A percentile compares a stretch with the other conserved stretches of the same genome.
phyloP scores from a whole-genome alignment of 2,797 vertebrate genomes.

The Karalla daura region DNA sequence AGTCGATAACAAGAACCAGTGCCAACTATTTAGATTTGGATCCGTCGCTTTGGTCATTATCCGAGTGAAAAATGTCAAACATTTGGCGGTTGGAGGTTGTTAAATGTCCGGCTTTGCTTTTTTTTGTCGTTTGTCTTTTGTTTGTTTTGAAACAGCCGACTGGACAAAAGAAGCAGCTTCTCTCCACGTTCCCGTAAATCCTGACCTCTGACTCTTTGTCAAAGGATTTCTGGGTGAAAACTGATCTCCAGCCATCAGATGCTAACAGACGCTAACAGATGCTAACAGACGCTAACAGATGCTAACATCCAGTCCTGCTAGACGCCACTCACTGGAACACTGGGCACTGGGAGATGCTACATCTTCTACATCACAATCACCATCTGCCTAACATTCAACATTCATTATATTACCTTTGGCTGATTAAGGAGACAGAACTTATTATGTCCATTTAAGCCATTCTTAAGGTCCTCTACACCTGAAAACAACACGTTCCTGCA shows the following conservation, averaged over 20 bases:
- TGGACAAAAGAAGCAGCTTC: no score
- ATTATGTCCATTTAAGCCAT: constrained; percentile 54
- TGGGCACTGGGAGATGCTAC: constrained; percentile 27
- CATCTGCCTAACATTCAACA: neutral
- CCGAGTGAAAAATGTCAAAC: no score
- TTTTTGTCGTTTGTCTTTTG: no score
- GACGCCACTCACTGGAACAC: constrained; percentile 29
- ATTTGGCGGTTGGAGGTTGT: no score
- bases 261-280: neutral
- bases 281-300: constrained; percentile 6
- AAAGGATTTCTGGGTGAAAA: no score
- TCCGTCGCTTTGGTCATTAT: no score
- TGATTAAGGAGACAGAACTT: constrained; percentile 46
- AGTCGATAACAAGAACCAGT: no score
- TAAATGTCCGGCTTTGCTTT: no score
- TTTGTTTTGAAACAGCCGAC: no score
- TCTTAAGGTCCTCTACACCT: constrained; percentile 73
- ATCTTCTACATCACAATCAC: constrained; percentile 49
- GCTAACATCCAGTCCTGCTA: neutral
- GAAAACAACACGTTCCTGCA: constrained; percentile 67
- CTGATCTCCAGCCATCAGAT: neutral
- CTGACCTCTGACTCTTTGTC: no score
- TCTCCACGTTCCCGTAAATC: no score
- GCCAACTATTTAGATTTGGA: no score
- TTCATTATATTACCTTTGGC: constrained; percentile 66